Percentiles rank a stretch among this genome's conserved stretches.
Evolutionary conservation across 2,113 vertebrate genomes (phyloP).

Genomic region (Sinocyclocheilus anshuiensis): DNA sequence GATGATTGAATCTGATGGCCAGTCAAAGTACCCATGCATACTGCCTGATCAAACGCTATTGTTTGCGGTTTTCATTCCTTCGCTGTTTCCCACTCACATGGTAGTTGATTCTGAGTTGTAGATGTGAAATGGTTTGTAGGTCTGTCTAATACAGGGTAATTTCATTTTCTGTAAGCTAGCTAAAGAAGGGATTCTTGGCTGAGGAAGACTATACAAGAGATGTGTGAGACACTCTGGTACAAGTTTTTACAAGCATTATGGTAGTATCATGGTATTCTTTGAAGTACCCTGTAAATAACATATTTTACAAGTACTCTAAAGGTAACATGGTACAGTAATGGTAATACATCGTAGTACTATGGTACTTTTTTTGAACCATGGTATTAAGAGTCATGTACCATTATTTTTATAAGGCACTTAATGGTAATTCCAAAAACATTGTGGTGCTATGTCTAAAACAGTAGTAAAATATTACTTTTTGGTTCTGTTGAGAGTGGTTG

Average conservation of each 20-base stretch:
- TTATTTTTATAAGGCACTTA: neutral
- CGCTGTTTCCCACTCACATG: constrained; percentile 61
- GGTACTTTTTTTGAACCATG: neutral
- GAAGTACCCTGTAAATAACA: too few species aligned
- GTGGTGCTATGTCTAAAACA: too few species aligned
- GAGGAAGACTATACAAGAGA: neutral
- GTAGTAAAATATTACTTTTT: too few species aligned
- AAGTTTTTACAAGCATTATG: neutral
- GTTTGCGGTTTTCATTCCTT: constrained; percentile 56
- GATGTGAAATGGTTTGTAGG: neutral
- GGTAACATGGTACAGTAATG: neutral
- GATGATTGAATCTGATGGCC: constrained; percentile 78
- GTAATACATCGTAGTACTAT: neutral
- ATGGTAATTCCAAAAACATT: too few species aligned
- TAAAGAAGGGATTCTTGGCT: neutral
- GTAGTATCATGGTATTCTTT: too few species aligned
- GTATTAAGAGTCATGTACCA: too few species aligned
- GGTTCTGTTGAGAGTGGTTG: too few species aligned
- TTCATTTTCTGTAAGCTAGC: neutral
- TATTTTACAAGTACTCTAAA: too few species aligned
- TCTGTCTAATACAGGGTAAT: neutral
- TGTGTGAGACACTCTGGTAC: too few species aligned
- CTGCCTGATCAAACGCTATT: constrained; percentile 71
- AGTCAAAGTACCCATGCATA: constrained; percentile 60
- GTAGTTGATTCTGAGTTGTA: neutral